Evolutionary conservation across 2,113 vertebrate species (phyloP), one percentile per base, ranked within the genome.

Genomic region (Atlantisia rogersi): DNA sequence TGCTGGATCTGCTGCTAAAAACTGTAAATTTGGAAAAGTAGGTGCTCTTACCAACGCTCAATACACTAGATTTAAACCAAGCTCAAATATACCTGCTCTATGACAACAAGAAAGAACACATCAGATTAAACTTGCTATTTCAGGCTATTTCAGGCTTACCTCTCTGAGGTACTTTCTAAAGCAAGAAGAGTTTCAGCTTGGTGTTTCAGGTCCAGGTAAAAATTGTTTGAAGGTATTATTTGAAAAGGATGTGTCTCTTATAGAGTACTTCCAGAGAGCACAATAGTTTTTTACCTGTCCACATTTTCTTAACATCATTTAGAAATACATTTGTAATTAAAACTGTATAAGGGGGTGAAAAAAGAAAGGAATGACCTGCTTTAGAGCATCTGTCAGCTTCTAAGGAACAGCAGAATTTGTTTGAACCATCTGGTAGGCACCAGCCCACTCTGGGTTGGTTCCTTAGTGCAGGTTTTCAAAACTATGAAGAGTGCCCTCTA

Each of bases 391-490:
- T 59, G 15, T 70, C 40, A 70, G 24, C n/a, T 80, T 80, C 64
- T 70, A 78, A 73, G 22, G 28, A 77, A 22, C 24, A 46, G 22
- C 19, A 78, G 60, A 91, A 84, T 6, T 80, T 68, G 32, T 56
- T 39, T 55, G 48, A 89, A 68, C 35, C 15, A 59, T 19, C 42
- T 73, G 56, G 11, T 40, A 67, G 26, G n/a, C 50, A 76, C 3
- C 5, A 73, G 48, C 24, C n/a, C 68, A 83, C 0, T 0, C 3
- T 58, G 28, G 15, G 9, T n/a, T 32, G 3, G 15, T 67, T 94
- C 26, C 39, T 52, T 46, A 67, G 12, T 13, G 37, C n/a, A 71
- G 25, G 46, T 74, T 94, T 81, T 64, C 90, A 63, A 88, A 81
- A 17, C 17, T 65, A 9, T 19, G 22, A 76, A 77, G 35, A 75